These are phyloP conservation scores for Vultur gryphus DNA, from an alignment of 2,797 vertebrate genomes.

Conservation along the genomic window DNA sequence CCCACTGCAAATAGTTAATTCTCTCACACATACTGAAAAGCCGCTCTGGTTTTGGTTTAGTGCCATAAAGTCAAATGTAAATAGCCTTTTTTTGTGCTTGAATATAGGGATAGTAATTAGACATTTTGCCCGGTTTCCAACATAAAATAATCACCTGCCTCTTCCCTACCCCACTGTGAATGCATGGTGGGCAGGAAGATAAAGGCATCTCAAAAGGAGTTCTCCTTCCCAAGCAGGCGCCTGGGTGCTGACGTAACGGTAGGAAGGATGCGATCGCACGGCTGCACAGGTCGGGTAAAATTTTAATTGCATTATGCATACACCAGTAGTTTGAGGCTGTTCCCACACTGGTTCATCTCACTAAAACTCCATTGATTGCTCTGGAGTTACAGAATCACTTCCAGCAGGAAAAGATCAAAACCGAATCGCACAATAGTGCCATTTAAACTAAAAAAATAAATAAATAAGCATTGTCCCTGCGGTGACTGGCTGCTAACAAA, in stretches of 20 bases:
- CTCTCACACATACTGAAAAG: not conserved
- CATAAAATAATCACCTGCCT: not conserved
- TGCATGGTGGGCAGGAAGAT: not conserved
- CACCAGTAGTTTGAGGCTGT: not conserved
- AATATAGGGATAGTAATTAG: not conserved
- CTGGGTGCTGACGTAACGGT: not conserved
- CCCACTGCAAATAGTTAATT: not conserved
- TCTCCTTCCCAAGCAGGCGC: not conserved
- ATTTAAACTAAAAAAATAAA: not conserved
- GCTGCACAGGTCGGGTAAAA: not conserved
- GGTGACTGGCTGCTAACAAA: not conserved
- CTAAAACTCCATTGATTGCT: not conserved
- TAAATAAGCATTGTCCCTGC: not conserved
- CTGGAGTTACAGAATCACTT: not conserved
- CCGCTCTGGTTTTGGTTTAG: not conserved
- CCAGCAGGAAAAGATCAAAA: not conserved
- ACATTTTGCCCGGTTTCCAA: not conserved
- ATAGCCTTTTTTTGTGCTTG: not conserved
- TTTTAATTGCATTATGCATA: not conserved
- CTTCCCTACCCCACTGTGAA: not conserved
- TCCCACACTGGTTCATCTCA: not conserved
- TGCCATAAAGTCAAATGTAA: not conserved
- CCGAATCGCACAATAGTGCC: fast-evolving
- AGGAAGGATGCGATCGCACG: not conserved
- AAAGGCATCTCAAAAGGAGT: not conserved